phyloP scores from a whole-genome alignment of 2,797 vertebrate genomes.

The Monodelphis domestica region DNA sequence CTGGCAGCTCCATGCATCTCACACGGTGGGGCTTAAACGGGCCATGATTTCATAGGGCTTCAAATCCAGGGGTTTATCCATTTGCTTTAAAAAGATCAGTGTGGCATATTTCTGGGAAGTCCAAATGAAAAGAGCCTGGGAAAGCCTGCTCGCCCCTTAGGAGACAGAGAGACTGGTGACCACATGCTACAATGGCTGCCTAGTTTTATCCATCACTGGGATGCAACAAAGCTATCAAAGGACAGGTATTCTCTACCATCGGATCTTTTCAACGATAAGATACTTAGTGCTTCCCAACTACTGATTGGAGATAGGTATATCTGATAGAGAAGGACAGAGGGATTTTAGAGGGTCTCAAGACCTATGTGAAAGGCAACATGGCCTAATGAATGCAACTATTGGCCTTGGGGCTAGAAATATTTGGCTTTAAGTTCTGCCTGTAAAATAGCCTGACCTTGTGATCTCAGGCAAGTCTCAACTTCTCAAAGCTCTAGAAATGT shows the following conservation, averaged over 20 bases:
- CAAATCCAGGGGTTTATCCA: background rate
- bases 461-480: background rate
- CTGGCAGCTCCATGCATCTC: background rate
- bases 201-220: background rate
- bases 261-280: background rate
- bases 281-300: background rate
- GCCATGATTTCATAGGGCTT: background rate
- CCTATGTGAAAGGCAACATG: background rate
- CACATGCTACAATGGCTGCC: background rate
- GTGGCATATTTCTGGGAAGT: background rate
- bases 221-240: background rate
- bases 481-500: background rate
- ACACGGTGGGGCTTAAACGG: slow-evolving; percentile 2
- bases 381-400: background rate
- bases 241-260: background rate
- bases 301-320: background rate
- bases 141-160: background rate
- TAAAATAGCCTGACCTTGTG: background rate
- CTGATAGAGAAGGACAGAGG: background rate
- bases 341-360: background rate
- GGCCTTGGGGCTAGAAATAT: background rate
- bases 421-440: too few relatives aligned
- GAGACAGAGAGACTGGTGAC: background rate
- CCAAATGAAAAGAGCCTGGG: background rate
- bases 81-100: background rate